phyloP scores from a whole-genome alignment of 2,797 vertebrate genomes.

The Poliocrania exsul region DNA sequence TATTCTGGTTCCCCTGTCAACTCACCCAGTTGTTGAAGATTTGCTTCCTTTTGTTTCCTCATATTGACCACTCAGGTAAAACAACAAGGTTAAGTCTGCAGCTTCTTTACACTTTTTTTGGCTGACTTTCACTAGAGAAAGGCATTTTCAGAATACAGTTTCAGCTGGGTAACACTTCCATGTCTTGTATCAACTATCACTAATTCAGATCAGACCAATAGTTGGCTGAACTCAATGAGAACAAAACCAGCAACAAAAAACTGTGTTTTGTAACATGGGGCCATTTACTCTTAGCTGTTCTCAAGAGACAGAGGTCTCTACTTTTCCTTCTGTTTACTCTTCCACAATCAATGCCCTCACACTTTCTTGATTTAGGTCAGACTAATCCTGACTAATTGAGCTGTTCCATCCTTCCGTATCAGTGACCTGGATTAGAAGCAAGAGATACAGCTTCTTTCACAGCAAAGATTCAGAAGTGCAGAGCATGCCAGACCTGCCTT shows the following conservation, averaged over 20 bases:
- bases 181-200: neutral
- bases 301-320: neutral
- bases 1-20: neutral
- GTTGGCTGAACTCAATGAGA: neutral
- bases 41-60: neutral
- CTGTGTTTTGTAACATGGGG: neutral
- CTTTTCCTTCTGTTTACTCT: neutral
- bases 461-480: neutral
- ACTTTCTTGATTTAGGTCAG: conserved; percentile 46
- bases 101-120: neutral
- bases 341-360: neutral
- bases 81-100: neutral
- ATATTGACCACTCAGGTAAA: neutral
- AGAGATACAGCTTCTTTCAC: neutral
- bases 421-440: conserved; percentile 18
- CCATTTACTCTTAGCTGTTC: neutral
- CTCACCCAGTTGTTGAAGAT: neutral
- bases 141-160: neutral
- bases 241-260: neutral
- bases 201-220: neutral
- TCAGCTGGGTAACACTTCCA: neutral
- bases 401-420: neutral
- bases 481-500: neutral
- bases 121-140: neutral
- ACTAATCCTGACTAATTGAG: conserved; percentile 49